These are phyloP conservation scores for Gadopsis bispinosus DNA, from an alignment of 2,797 vertebrate genomes.

Conservation along the genomic window DNA sequence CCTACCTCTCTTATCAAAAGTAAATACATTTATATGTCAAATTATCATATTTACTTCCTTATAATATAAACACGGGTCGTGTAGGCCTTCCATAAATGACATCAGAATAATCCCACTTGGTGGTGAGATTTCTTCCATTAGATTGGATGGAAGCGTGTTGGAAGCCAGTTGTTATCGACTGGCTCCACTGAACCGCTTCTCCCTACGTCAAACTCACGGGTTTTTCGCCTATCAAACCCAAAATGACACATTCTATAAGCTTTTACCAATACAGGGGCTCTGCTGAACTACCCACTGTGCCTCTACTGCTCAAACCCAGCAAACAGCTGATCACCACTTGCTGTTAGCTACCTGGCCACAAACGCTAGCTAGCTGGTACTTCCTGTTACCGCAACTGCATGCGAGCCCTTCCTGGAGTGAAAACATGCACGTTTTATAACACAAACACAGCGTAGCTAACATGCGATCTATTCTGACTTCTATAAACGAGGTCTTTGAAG, in stretches of 20 bases:
- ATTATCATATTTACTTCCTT: too few species aligned
- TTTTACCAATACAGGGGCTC: not conserved
- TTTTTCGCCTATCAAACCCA: not conserved
- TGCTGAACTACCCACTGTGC: not conserved
- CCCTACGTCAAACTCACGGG: not conserved
- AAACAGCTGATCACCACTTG: slow-evolving; percentile 15
- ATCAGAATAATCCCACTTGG: not conserved
- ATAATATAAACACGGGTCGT: too few species aligned
- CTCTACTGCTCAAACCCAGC: not conserved
- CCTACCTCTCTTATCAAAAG: too few species aligned
- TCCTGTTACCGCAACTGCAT: not conserved
- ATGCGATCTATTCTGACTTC: not conserved
- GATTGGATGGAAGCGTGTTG: not conserved
- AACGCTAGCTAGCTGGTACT: slow-evolving; percentile 20
- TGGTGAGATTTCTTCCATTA: not conserved
- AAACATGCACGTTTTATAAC: not conserved
- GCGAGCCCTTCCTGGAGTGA: not conserved
- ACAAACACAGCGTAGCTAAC: not conserved
- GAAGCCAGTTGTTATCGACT: not conserved
- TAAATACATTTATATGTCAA: too few species aligned
- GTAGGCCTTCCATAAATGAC: not conserved
- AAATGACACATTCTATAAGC: too few species aligned
- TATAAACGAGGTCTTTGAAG: rapidly evolving
- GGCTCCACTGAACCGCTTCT: not conserved
- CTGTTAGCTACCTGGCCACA: slow-evolving; percentile 26